Evolutionary conservation across 2,888 invertebrate species (phyloP), one percentile per base, ranked within the genome.

Genomic region (Apamea sordens): DNA sequence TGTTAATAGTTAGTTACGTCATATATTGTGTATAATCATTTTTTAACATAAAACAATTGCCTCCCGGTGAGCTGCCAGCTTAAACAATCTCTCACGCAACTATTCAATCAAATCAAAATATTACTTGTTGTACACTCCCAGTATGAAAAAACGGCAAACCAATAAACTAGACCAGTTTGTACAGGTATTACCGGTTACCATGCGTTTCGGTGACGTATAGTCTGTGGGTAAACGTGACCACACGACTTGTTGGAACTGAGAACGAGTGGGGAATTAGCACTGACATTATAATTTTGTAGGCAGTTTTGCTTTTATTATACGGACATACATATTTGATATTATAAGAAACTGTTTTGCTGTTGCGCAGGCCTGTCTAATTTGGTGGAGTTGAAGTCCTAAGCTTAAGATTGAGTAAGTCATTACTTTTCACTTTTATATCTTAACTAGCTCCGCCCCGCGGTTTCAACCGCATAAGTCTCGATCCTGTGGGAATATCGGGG

Each of bases 171-270:
- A 69, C 81, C 75, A 56, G 80, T 77, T 75, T n/a, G 13, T 65
- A 63, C 84, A 56, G 80, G 77, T 79, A 73, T 77, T 70, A 77
- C 84, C 75, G 67, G 84, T 77, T 83, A 36, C n/a, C 75, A 28
- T 63, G 63, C 44, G 78, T 53, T 61, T 36, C 18, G n/a, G 79
- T 78, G 78, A 78, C 78, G 78, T 77, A 67, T 15, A 53, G 77
- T 80, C 75, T 84, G 65, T 15, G 28, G 15, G 65, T 21, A 84
- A 41, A 32, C 72, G 73, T 67, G 73, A 53, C 80, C 77, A 79
- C 71, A 79, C 53, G 47, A 69, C 36, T 53, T 59, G n/a, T 61
- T 21, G 15, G 21, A 73, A 53, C n/a, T 53, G 78, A 53, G 70
- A 78, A 78, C 70, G n/a, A 65, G 18, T 21, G 0, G n/a, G n/a